Evolutionary conservation across 1,140 invertebrate species (phyloP).

Genomic region (Helicoverpa zea): DNA sequence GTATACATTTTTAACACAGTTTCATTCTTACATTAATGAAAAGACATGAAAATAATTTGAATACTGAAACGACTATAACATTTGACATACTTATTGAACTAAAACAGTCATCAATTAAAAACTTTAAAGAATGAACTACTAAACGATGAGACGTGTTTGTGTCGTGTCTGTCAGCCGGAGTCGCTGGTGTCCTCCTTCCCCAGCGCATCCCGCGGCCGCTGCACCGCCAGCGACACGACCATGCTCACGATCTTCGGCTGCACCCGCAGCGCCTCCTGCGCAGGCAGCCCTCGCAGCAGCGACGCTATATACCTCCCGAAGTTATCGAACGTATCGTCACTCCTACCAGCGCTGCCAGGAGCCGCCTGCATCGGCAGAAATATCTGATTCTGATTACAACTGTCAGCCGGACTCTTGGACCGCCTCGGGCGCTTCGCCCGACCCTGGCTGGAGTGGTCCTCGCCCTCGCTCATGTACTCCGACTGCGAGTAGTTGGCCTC

Average conservation of each 20-base stretch:
- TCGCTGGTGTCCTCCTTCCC: slow-evolving; percentile 22
- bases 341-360: not conserved
- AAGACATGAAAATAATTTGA: too few species aligned
- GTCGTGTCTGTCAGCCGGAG: too few species aligned
- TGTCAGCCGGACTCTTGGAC: not conserved
- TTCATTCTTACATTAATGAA: too few species aligned
- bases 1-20: too few species aligned
- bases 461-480: not conserved
- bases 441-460: not conserved
- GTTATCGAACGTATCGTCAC: slow-evolving; percentile 57
- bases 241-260: slow-evolving; percentile 65
- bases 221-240: slow-evolving; percentile 45
- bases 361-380: not conserved
- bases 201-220: not conserved
- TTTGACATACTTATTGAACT: too few species aligned
- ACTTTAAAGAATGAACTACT: too few species aligned
- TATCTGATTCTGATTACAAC: not conserved
- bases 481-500: slow-evolving; percentile 1
- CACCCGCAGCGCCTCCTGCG: slow-evolving; percentile 56
- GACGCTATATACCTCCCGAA: slow-evolving; percentile 67
- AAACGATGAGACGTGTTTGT: too few species aligned
- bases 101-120: too few species aligned
- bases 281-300: slow-evolving; percentile 60
- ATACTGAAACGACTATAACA: too few species aligned
- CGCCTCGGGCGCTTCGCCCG: not conserved